Evolutionary conservation across 2,113 vertebrate genomes (phyloP), one percentile per base, ranked within the genome.

Genomic region (Chloropsis cyanopogon): DNA sequence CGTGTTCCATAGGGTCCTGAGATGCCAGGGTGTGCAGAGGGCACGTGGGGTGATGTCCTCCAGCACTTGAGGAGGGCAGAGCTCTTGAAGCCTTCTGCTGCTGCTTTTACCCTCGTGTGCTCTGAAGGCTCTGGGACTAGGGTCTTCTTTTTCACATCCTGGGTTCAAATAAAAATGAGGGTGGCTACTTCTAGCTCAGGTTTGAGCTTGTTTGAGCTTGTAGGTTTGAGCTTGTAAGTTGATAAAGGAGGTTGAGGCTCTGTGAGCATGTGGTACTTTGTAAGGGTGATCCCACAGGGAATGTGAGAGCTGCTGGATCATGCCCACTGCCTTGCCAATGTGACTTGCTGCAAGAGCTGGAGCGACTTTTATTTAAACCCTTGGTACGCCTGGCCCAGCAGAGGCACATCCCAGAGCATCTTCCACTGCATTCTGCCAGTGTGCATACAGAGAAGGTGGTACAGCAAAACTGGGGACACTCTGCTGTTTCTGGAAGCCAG

Each of bases 41-140:
- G 13, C 14, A 12, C 0, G 10, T 37, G 0, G 42, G 24, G 7
- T 4, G 3, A 14, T 33, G 41, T 42, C 21, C 21, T 50, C 41
- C 1, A 2, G 41, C n/a, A 28, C 61, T 10, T 4, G 21, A 23
- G 50, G 33, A 26, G 29, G 22, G 26, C 59, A 72, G 41, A 10
- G 18, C 47, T 83, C 53, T 56, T 47, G 3, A 35, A 39, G 24
- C 33, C n/a, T 71, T 0, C 37, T 63, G 24, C 13, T 57, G 66
- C 44, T 66, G 46, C 42, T 26, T 69, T 77, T 83, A 23, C 26
- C 35, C 25, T 42, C 7, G 3, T 0, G 2, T 33, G 23, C 54
- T 60, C n/a, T 83, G 72, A 68, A 77, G 39, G 59, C 46, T 85
- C 63, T 50, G 46, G 29, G 39, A 64, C 15, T 6, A n/a, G 72